Percentiles rank a stretch among this genome's conserved stretches.
phyloP scores from a whole-genome alignment of 2,797 vertebrate species.

The Sebastes aleutianus region DNA sequence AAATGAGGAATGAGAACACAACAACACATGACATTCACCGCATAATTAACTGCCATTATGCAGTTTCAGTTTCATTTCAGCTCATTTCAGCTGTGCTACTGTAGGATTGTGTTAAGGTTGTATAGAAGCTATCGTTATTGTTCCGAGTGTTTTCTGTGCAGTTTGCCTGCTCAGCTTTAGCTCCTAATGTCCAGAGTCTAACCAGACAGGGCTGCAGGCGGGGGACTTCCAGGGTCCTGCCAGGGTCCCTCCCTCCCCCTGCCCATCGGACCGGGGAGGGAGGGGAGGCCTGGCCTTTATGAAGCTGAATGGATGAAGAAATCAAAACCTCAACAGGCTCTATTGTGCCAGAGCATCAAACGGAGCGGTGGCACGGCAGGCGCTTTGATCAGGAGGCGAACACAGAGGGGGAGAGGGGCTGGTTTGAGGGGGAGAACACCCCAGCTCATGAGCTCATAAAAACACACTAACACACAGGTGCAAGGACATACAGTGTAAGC shows the following conservation, averaged over 20 bases:
- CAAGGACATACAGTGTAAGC: slow-evolving; percentile 27
- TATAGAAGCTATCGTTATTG: not conserved
- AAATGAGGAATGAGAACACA: not conserved
- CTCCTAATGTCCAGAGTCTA: not conserved
- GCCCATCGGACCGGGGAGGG: slow-evolving; percentile 20
- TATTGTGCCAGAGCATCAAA: slow-evolving; percentile 77
- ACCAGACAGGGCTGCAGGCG: slow-evolving; percentile 40
- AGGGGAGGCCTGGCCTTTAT: slow-evolving; percentile 52
- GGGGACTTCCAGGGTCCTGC: slow-evolving; percentile 34
- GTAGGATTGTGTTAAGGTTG: not conserved
- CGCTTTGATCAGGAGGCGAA: slow-evolving; percentile 77
- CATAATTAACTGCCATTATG: not conserved
- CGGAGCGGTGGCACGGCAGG: slow-evolving; percentile 51
- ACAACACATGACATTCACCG: not conserved
- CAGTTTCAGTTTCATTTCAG: not conserved
- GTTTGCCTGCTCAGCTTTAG: not conserved
- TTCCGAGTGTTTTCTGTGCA: not conserved
- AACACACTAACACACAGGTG: slow-evolving; percentile 62
- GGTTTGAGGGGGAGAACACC: slow-evolving; percentile 39
- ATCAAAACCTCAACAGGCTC: slow-evolving; percentile 73
- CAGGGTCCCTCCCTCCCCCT: slow-evolving; percentile 12
- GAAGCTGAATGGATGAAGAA: slow-evolving; percentile 67
- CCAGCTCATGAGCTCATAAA: slow-evolving; percentile 60
- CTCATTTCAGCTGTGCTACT: not conserved
- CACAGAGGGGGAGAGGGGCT: slow-evolving; percentile 39